Evolutionary conservation across 2,113 vertebrate genomes (phyloP), one percentile per base, ranked within the genome.

Genomic region (Syngnathus scovelli): DNA sequence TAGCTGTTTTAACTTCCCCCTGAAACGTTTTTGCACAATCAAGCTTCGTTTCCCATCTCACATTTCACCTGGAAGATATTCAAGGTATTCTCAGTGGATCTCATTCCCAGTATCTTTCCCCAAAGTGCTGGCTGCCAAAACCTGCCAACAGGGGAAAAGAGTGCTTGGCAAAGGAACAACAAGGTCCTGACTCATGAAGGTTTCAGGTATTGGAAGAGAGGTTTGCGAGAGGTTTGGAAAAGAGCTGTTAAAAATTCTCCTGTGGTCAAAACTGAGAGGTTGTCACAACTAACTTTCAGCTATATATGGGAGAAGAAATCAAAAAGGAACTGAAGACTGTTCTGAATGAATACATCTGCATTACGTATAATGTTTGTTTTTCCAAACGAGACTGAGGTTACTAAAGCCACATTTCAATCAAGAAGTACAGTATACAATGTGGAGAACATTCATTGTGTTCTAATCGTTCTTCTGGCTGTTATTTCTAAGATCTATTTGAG

Each of bases 291-390:
- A 64, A 70, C 71, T 77, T 52, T 48, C 18, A 38, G 33, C 69
- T 67, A 71, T 41, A 71, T 41, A 64, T 55, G 41, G 58, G 51
- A 75, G 70, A 55, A 49, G 27, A 46, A 46, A 70, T 72, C 38
- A 79, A 79, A 70, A 70, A 72, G 37, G 66, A 44, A 78, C 71
- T 67, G 9, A 58, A n/a, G 41, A 19, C 64, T 71, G 54, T 77
- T 48, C 66, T 56, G 16, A 62, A 76, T 52, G 49, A 52, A 52
- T n/a, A 7, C 3, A 3, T 33, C 6, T 13, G 23, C 11, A 56
- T 33, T 27, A 56, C 23, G n/a, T 52, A 1, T 1, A 52, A 52
- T 52, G 49, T 52, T 52, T 21, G 49, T 52, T 52, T 48, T 21
- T 52, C 49, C 19, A 52, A n/a, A 9, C 2, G 7, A 51, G 48